Base-by-base conservation (phyloP, 2,888 invertebrate species). In the Sericinus montela region DNA sequence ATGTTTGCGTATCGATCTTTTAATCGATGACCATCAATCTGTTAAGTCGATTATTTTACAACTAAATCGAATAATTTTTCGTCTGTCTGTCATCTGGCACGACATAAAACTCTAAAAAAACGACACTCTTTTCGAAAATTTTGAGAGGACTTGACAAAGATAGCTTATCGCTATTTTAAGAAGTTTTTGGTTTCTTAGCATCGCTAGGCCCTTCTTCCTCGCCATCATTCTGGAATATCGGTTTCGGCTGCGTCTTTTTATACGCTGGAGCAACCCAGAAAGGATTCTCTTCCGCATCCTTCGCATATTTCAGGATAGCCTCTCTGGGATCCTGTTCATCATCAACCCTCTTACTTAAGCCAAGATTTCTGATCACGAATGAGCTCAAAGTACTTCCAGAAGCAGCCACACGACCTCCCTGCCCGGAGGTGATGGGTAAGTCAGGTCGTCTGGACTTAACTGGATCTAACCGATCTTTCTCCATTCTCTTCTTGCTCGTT, bases 241-340 rank as follows among this genome's bases (percentile, higher is more conserved):
- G 91, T 59, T 92, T 92, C 0, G 98, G 98, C 64, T 98, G 98
- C 0, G 96, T 97, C 65, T 93, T 94, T 41, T 93, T 92, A 67
- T 97, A 97, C 0, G 97, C 97, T 0, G 97, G 97, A 0, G 97
- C 93, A 30, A 97, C 96, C 98, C 98, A 99, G 72, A 97, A 98
- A 0, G 98, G 98, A 90, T 98, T 97, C 70, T 98, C 97, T 41
- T 92, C 98, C 0, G 98, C 98, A 1, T 97, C 97, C 70, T 98
- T 97, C 0, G 98, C 98, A 75, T 93, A 98, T 59, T 97, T 95
- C 49, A 98, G 84, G 58, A 99, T 97, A 1, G 98, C 98, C 67
- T 97, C 98, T 42, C 98, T 91, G 0, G 98, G 98, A 89, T 99
- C 98, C 62, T 95, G 94, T 71, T 97, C 97, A 72, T 97, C 97